Evolutionary conservation across 2,113 vertebrate species (phyloP).

Genomic region (Ptychochromis oligacanthus): DNA sequence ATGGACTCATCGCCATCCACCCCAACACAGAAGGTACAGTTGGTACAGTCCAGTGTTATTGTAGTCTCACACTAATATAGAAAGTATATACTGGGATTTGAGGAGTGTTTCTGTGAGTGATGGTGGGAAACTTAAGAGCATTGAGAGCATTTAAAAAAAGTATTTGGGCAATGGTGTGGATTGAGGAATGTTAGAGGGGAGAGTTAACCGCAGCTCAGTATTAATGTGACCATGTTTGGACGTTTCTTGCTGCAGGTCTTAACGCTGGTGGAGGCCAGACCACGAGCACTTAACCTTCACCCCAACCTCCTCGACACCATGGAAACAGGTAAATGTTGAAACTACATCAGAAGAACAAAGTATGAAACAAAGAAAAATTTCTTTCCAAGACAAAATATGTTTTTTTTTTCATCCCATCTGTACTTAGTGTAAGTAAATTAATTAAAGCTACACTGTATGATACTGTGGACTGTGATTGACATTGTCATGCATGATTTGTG

Average conservation of each 20-base stretch:
- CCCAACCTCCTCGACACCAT: conserved; percentile 77
- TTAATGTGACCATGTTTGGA: neutral
- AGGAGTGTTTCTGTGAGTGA: too few species aligned
- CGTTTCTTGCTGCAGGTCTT: conserved; percentile 66
- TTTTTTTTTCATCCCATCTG: neutral
- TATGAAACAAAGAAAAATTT: neutral
- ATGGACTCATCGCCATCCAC: conserved; percentile 68
- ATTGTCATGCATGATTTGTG: fast-evolving
- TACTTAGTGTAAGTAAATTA: too few species aligned
- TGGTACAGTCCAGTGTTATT: fast-evolving
- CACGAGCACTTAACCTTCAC: conserved; percentile 58
- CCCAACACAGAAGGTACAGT: conserved; percentile 80
- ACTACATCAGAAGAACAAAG: neutral
- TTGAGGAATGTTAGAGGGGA: neutral
- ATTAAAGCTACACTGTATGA: too few species aligned
- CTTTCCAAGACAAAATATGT: too few species aligned
- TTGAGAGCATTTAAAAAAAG: neutral
- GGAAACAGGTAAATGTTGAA: conserved; percentile 81
- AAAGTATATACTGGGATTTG: neutral
- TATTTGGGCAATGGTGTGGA: neutral
- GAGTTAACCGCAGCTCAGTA: neutral
- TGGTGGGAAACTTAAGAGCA: neutral
- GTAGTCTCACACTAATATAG: fast-evolving
- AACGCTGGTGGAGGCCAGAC: conserved; percentile 63
- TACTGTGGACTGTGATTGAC: neutral